Evolutionary conservation across 2,888 invertebrate genomes (phyloP).

Genomic region (Stictocephala bisonia): DNA sequence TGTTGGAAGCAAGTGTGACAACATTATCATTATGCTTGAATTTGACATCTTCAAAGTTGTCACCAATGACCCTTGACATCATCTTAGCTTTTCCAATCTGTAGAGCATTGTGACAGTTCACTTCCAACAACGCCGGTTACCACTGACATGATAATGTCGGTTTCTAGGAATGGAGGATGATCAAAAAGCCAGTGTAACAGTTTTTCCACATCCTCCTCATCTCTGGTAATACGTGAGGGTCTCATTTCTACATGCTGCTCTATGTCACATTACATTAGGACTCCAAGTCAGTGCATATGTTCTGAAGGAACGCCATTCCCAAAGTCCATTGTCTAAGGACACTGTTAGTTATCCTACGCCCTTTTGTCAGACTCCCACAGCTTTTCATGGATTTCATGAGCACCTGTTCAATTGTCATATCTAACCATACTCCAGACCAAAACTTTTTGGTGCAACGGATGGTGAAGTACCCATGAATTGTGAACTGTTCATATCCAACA

Average conservation of each 20-base stretch:
- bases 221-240: constrained; percentile 52
- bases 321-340: constrained; percentile 55
- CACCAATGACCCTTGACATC: constrained; percentile 52
- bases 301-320: too few species aligned
- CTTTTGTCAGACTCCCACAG: constrained; percentile 50
- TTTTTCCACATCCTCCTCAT: constrained; percentile 54
- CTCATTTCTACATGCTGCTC: constrained; percentile 57
- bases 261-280: too few species aligned
- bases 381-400: constrained; percentile 60
- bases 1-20: constrained; percentile 43
- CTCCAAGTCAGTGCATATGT: too few species aligned
- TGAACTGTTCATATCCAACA: constrained; percentile 56
- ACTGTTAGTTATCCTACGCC: constrained; percentile 52
- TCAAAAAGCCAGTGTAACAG: constrained; percentile 55
- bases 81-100: constrained; percentile 50
- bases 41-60: constrained; percentile 43
- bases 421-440: constrained; percentile 50
- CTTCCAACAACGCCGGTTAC: constrained; percentile 53
- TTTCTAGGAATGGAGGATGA: constrained; percentile 55
- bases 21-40: constrained; percentile 40
- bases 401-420: constrained; percentile 60
- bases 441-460: constrained; percentile 48
- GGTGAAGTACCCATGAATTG: constrained; percentile 48
- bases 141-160: constrained; percentile 47
- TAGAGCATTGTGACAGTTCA: constrained; percentile 54